phyloP scores from a whole-genome alignment of 2,888 invertebrate species.

The Bruchidius siliquastri region DNA sequence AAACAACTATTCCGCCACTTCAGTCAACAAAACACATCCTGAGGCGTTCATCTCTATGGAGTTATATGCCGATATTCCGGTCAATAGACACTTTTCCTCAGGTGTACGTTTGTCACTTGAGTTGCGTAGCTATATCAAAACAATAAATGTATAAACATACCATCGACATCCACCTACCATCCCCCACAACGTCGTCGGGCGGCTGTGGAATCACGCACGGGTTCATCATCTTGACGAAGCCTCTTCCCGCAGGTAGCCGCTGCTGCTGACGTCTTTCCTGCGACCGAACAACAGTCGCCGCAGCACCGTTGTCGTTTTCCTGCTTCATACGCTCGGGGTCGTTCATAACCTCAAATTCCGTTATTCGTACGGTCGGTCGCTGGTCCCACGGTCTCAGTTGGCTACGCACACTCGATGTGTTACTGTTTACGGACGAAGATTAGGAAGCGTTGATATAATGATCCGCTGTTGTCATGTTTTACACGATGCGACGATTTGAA shows the following conservation, averaged over 20 bases:
- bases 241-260: background rate
- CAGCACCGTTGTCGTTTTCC: background rate
- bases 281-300: background rate
- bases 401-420: background rate
- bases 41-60: no score
- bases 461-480: no score
- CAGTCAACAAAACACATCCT: no score
- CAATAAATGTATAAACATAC: conserved; percentile 38
- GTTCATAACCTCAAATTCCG: conserved; percentile 1
- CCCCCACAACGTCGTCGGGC: conserved; percentile 55
- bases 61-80: no score
- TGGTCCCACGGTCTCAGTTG: background rate
- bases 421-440: background rate
- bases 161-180: conserved; percentile 59
- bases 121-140: no score
- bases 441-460: background rate
- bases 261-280: no score
- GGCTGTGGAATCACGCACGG: conserved; percentile 51
- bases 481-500: no score
- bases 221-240: conserved; percentile 41
- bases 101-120: no score
- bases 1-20: no score
- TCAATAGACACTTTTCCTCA: no score
- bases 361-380: conserved; percentile 4
- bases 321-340: background rate